phyloP scores from a whole-genome alignment of 2,113 vertebrate species.

The Cephalopholis sonnerati region DNA sequence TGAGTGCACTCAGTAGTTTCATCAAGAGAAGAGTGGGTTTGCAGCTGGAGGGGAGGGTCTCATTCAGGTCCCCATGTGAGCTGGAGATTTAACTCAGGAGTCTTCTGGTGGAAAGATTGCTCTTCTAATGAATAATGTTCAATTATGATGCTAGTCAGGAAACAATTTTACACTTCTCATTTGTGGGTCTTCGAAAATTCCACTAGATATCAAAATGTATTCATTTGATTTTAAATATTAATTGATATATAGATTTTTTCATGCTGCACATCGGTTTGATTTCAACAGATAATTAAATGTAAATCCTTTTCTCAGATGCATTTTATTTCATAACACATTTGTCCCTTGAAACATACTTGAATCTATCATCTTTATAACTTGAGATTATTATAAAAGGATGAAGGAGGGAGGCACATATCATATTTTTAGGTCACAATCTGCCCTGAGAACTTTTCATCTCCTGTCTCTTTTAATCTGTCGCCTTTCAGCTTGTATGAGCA shows the following conservation, averaged over 20 bases:
- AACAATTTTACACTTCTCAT: background rate
- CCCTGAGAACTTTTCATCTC: background rate
- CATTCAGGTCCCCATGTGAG: constrained; percentile 17
- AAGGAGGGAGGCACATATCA: no score
- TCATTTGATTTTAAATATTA: background rate
- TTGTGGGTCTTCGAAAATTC: background rate
- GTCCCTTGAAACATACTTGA: background rate
- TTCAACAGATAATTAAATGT: no score
- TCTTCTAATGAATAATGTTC: no score
- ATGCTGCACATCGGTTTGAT: no score
- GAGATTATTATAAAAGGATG: background rate
- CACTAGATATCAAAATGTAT: background rate
- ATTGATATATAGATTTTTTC: no score
- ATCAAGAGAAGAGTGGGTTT: constrained; percentile 9
- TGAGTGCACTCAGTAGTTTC: constrained; percentile 5
- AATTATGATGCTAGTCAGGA: background rate
- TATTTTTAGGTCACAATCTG: background rate
- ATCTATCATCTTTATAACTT: background rate
- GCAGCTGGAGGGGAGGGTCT: constrained; percentile 49
- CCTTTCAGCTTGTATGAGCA: background rate
- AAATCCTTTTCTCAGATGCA: background rate
- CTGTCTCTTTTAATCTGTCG: background rate
- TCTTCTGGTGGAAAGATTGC: background rate
- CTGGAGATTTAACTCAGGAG: background rate
- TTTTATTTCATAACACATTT: background rate